Conservation (phyloP, 2,888 invertebrate species). For the Drosophila recens region DNA sequence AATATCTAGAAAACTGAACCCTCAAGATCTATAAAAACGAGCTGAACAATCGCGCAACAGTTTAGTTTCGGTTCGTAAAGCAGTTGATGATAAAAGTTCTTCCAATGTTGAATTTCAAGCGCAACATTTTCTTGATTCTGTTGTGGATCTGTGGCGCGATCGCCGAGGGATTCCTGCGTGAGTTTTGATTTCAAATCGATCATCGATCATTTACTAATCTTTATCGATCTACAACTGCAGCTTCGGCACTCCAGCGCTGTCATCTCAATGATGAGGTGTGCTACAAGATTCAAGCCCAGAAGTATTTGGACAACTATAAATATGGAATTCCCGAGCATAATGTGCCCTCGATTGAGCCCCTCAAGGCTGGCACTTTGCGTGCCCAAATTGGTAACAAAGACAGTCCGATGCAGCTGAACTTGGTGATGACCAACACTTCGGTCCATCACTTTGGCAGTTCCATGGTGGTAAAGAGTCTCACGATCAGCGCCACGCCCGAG, state of each 20-base stretch:
- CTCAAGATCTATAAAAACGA: not conserved
- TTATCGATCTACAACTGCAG: not conserved
- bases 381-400: not conserved
- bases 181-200: not conserved
- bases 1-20: not conserved
- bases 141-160: not conserved
- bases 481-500: not conserved
- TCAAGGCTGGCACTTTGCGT: not conserved
- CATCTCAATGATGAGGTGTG: conserved; percentile 5
- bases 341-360: conserved; percentile 11
- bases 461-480: not conserved
- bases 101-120: not conserved
- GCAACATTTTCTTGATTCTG: not conserved
- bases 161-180: conserved; percentile 3
- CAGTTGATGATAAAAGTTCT: not conserved
- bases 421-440: not conserved
- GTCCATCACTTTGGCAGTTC: conserved; percentile 2
- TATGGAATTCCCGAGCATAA: conserved; percentile 18
- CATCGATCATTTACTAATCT: not conserved
- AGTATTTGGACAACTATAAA: conserved; percentile 1
- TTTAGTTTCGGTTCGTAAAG: not conserved
- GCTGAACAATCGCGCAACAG: not conserved
- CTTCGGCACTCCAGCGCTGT: conserved; percentile 1
- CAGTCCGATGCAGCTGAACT: conserved; percentile 5
- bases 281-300: conserved; percentile 11